Evolutionary conservation across 1,140 invertebrate genomes (phyloP), one percentile per base, ranked within the genome.

Genomic region (Phthorimaea operculella): DNA sequence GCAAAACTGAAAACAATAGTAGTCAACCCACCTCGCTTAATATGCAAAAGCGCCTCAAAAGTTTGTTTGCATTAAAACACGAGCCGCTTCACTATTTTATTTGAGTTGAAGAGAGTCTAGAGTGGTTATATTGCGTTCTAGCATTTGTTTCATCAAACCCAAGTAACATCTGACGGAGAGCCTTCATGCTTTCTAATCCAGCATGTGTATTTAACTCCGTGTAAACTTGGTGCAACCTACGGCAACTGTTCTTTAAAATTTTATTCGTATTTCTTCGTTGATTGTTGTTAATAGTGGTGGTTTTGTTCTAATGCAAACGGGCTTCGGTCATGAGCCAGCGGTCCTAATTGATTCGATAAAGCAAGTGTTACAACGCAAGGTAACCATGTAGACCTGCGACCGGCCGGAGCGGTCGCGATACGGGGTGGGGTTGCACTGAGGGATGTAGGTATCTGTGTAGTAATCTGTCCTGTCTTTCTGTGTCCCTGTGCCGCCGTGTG

Each of bases 401-500:
- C 78, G 70, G 69, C 70, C 73, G 71, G 67, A 68, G 64, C 65
- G 79, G 70, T 78, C 75, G 77, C 76, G 59, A 72, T 74, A 69
- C 77, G 78, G 82, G 79, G 79, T 82, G 79, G 79, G 80, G 79
- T 80, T 83, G 81, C 81, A 83, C 75, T 77, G 79, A 84, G 83
- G 81, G 86, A 79, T 87, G 87, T 88, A 88, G 87, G 87, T 87
- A 88, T 88, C 84, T 89, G 87, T 86, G 88, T 89, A 89, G 88
- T 89, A 89, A 89, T 90, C 82, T 89, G 88, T 89, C 88, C 88
- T 89, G 88, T 89, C 87, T 90, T 90, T 88, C 88, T 90, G 89
- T 90, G 89, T 90, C 89, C 90, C 89, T 89, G 84, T 86, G 85
- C 85, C 83, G 83, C 85, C 83, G 84, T 90, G 89, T 90, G 89